phyloP scores from a whole-genome alignment of 2,797 vertebrate genomes.

The Chrosomus eos region DNA sequence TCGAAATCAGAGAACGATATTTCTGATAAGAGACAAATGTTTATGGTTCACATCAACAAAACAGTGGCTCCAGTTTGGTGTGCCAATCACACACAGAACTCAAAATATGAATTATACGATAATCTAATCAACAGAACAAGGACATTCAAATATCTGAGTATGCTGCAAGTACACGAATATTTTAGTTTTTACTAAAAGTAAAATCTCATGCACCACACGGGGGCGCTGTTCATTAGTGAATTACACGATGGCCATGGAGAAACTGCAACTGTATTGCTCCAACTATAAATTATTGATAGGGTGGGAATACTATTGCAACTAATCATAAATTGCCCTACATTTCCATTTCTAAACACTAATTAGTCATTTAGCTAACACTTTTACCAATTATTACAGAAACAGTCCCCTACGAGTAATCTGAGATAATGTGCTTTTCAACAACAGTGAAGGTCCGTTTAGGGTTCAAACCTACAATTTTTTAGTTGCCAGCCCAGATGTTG shows the following conservation, averaged over 20 bases:
- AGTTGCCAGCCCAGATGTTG: background rate
- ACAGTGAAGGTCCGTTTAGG: background rate
- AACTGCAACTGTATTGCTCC: background rate
- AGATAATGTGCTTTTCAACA: background rate
- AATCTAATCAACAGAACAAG: background rate
- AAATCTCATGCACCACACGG: conserved; percentile 10
- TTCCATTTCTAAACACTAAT: background rate
- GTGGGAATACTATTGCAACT: background rate
- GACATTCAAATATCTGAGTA: too few species aligned
- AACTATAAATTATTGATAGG: background rate
- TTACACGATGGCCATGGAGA: background rate
- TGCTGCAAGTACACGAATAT: background rate
- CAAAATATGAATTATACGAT: background rate
- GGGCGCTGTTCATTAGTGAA: background rate
- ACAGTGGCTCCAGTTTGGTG: background rate
- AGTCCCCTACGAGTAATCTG: background rate
- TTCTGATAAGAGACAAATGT: background rate
- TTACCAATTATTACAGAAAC: background rate
- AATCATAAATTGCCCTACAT: background rate
- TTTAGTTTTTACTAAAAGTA: background rate
- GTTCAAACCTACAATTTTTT: background rate
- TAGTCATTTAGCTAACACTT: conserved; percentile 7
- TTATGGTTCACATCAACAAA: background rate
- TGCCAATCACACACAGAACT: background rate
- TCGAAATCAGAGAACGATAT: background rate